phyloP scores from a whole-genome alignment of 2,797 vertebrate species.

The Falco peregrinus region DNA sequence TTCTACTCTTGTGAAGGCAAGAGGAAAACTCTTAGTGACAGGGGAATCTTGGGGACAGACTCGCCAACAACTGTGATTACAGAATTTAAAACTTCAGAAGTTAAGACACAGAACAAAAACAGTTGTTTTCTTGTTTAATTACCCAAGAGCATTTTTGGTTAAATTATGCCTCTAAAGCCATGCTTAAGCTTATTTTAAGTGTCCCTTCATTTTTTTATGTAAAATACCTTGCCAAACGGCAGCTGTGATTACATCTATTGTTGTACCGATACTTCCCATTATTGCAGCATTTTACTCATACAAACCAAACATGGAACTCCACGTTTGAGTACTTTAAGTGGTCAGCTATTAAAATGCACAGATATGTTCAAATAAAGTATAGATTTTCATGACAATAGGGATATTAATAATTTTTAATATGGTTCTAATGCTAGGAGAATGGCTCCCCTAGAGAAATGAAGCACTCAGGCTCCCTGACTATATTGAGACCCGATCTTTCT shows the following conservation, averaged over 20 bases:
- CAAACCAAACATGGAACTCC: neutral
- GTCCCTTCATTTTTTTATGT: neutral
- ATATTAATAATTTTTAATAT: neutral
- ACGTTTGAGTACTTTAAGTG: neutral
- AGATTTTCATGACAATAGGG: neutral
- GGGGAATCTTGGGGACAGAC: neutral
- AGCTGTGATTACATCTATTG: neutral
- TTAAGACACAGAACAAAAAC: neutral
- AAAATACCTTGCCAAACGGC: neutral
- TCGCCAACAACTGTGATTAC: neutral
- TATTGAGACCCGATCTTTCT: neutral
- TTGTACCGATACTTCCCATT: neutral
- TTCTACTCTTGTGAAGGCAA: neutral
- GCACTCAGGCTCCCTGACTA: rapidly evolving
- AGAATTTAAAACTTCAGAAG: neutral
- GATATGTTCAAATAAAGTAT: neutral
- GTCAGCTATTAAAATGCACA: neutral
- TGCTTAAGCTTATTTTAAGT: neutral
- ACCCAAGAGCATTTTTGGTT: neutral
- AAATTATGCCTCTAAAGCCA: neutral
- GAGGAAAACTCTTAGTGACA: neutral
- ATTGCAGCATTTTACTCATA: neutral
- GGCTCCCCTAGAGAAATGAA: neutral
- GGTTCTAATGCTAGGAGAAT: neutral
- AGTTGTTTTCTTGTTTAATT: neutral